Conservation (phyloP, 2,113 vertebrate genomes). For the Conger conger region DNA sequence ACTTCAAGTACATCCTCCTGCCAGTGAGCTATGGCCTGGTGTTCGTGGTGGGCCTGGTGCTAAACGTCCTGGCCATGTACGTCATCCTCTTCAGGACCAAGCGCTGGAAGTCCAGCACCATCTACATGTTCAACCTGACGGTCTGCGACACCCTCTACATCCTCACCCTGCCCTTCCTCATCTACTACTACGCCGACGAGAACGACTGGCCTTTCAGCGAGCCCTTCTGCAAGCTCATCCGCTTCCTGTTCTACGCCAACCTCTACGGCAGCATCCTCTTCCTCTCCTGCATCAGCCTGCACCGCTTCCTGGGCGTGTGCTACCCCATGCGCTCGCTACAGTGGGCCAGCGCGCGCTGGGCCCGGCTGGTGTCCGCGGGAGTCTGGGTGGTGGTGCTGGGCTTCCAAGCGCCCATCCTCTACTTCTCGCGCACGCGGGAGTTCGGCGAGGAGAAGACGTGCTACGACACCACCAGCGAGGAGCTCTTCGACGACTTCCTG, state of each 20-base stretch:
- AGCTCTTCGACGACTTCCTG: conserved; percentile 83
- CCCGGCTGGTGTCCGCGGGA: conserved; percentile 66
- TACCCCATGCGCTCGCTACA: conserved; percentile 80
- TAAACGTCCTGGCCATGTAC: conserved; percentile 82
- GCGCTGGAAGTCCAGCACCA: conserved; percentile 88
- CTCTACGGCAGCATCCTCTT: conserved; percentile 94
- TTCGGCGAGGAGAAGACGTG: conserved; percentile 63
- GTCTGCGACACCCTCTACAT: conserved; percentile 86
- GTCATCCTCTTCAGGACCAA: conserved; percentile 86
- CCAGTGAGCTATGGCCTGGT: conserved; percentile 86
- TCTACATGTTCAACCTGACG: conserved; percentile 94
- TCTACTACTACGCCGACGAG: conserved; percentile 86
- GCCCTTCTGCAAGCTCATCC: conserved; percentile 86
- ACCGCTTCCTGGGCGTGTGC: conserved; percentile 88
- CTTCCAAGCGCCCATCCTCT: conserved; percentile 85
- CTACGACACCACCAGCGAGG: conserved; percentile 86
- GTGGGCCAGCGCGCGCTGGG: conserved; percentile 79
- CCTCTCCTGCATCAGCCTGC: conserved; percentile 90
- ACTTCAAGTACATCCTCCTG: conserved; percentile 91
- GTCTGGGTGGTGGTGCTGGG: conserved; percentile 79
- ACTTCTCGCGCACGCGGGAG: conserved; percentile 81
- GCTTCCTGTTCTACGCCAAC: conserved; percentile 95
- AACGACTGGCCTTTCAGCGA: conserved; percentile 92
- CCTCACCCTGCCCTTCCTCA: conserved; percentile 87
- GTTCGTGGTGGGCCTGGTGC: conserved; percentile 80